A percentile compares a stretch with the other conserved stretches of the same genome.
phyloP scores from a whole-genome alignment of 2,113 vertebrate genomes.

The Baryphthengus martii region DNA sequence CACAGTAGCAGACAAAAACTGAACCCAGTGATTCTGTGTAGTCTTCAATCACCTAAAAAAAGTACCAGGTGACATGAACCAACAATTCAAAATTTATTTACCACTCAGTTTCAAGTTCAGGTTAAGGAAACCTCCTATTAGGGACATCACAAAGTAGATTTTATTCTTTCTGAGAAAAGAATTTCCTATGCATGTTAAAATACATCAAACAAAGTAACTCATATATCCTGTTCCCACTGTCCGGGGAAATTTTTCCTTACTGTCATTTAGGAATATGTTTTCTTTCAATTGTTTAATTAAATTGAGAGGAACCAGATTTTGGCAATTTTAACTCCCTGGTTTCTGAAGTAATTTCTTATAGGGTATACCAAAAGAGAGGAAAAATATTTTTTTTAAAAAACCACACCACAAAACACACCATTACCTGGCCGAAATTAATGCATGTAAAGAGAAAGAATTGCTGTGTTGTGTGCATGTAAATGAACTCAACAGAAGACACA shows the following conservation, averaged over 20 bases:
- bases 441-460: neutral
- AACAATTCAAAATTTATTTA: neutral
- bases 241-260: neutral
- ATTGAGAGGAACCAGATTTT: neutral
- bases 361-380: neutral
- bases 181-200: neutral
- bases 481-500: neutral
- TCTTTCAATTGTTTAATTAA: neutral
- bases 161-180: neutral
- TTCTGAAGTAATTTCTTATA: neutral
- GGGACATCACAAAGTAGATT: neutral
- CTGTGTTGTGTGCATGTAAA: fast-evolving
- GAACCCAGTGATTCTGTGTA: neutral
- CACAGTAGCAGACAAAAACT: neutral
- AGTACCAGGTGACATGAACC: neutral
- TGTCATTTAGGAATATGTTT: neutral
- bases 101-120: neutral
- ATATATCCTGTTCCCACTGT: neutral
- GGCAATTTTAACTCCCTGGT: neutral
- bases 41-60: neutral
- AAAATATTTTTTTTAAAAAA: fast-evolving
- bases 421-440: neutral
- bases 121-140: neutral
- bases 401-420: no score
- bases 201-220: neutral